Base-by-base conservation (phyloP, 2,113 vertebrate genomes). In the Ardeotis arabs region DNA sequence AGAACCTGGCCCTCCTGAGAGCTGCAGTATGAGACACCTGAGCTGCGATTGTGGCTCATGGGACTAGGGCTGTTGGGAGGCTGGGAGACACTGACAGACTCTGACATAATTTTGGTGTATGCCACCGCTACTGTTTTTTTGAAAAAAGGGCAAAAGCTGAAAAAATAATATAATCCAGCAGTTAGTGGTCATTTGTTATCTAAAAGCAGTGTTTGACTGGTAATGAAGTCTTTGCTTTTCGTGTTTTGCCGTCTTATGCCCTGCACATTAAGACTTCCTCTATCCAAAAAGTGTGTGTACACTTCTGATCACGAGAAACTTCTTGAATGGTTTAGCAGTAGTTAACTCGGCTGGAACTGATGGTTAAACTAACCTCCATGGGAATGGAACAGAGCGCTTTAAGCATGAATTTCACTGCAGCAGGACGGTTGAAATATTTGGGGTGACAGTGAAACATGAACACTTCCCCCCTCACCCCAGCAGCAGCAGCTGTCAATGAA, bases 21-120 rank as follows among this genome's bases (percentile, higher is more conserved):
- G 23, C 37, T 76, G 47, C 23, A 3, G 28, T 11, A 11, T 0
- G 5, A 68, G 14, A 16, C 1, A 3, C 37, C 27, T 21, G 53
- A 59, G n/a, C 20, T 1, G 4, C 1, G 0, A 4, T 14, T 27
- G 23, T 52, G 37, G 17, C 50, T 68, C 4, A 1, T 0, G 5
- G 21, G 17, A 44, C 41, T 0, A 0, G 1, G 6, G 41, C 44
- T 62, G 18, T 31, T 39, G 21, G 18, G 41, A 33, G n/a, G 25
- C 49, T 25, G 24, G 20, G 23, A 25, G 58, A 56, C 49, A 37
- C 9, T 0, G 0, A 13, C 29, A 41, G 25, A 8, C 33, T 52
- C 6, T 37, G 1, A 22, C 13, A 11, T 52, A 59, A 13, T 25
- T 74, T 69, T n/a, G 50, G 22, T 44, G 5, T 31, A 13, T 68